Percentiles rank a stretch among this genome's conserved stretches.
Evolutionary conservation across 1,140 invertebrate species (phyloP).

Genomic region (Zelostemma sp.): DNA sequence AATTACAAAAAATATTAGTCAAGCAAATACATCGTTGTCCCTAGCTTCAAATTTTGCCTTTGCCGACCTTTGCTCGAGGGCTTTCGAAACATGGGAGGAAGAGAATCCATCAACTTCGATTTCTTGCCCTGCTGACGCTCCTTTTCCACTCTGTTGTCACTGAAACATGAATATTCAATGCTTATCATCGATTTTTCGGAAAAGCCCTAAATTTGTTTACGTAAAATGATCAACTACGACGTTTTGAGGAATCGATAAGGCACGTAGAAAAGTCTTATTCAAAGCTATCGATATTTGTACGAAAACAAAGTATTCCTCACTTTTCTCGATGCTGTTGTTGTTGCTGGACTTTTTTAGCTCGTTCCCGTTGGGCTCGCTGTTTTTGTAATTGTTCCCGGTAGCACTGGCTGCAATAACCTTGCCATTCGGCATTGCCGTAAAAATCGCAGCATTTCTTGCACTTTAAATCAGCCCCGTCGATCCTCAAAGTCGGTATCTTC

Average conservation of each 20-base stretch:
- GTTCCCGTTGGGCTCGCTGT: constrained; percentile 72
- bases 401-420: constrained; percentile 96
- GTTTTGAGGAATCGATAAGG: neutral
- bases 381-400: constrained; percentile 78
- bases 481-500: constrained; percentile 64
- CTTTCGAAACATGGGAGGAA: constrained; percentile 85
- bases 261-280: too few relatives aligned
- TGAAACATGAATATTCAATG: too few relatives aligned
- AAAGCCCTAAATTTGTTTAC: constrained; percentile 9
- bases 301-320: constrained; percentile 37
- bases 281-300: too few relatives aligned
- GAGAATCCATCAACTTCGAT: constrained; percentile 81
- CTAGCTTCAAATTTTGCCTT: too few relatives aligned
- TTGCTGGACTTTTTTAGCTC: constrained; percentile 43
- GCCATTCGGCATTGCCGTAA: constrained; percentile 97
- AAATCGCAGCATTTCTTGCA: constrained; percentile 97
- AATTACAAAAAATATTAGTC: constrained; percentile 27
- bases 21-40: constrained; percentile 39
- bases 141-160: constrained; percentile 74
- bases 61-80: constrained; percentile 76
- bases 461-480: constrained; percentile 88
- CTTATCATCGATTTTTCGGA: too few relatives aligned
- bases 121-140: constrained; percentile 88
- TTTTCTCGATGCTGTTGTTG: constrained; percentile 49
- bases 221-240: neutral